Evolutionary conservation across 2,113 vertebrate species (phyloP).

Genomic region (Trachemys scripta): DNA sequence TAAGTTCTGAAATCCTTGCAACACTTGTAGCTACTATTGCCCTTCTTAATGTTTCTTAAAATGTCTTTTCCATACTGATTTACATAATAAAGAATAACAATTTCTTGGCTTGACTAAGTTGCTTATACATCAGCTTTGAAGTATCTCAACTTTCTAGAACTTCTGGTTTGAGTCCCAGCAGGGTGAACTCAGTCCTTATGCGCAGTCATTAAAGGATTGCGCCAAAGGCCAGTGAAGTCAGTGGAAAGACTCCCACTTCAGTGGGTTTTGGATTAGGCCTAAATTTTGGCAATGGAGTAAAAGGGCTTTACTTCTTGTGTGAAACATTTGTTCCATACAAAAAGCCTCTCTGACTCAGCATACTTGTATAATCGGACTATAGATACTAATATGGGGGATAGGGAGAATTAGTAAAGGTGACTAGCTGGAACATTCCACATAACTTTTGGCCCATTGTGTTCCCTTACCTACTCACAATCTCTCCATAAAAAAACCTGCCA

Average conservation of each 20-base stretch:
- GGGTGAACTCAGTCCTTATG: neutral
- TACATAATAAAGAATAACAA: neutral
- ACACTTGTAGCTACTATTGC: neutral
- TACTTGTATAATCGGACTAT: neutral
- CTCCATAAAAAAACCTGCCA: neutral
- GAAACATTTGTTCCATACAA: neutral
- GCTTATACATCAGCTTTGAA: neutral
- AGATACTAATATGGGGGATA: neutral
- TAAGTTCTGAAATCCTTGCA: neutral
- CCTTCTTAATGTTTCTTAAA: neutral
- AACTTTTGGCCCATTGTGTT: neutral
- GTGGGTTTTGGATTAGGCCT: neutral
- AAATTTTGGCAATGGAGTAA: neutral
- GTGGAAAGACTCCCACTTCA: neutral
- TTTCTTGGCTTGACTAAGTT: neutral
- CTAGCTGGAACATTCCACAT: rapidly evolving
- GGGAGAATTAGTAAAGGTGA: neutral
- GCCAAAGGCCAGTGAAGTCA: neutral
- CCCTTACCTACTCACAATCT: neutral
- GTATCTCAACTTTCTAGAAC: neutral
- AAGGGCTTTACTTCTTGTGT: neutral
- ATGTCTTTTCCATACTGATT: neutral
- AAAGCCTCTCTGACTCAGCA: neutral
- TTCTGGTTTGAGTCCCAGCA: neutral
- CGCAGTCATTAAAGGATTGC: rapidly evolving